Evolutionary conservation across 2,113 vertebrate genomes (phyloP).

Genomic region (Callospermophilus lateralis): DNA sequence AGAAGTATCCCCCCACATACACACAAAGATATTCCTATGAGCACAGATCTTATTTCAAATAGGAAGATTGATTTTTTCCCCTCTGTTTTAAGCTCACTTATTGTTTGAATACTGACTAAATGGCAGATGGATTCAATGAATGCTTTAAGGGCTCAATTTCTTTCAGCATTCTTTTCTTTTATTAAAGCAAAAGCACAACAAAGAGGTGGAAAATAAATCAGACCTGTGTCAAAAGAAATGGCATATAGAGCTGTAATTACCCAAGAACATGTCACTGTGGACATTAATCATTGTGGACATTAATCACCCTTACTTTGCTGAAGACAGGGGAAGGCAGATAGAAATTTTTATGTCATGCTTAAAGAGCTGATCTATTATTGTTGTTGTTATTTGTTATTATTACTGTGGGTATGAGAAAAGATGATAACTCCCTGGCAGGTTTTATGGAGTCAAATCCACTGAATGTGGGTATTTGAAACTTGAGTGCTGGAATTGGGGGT

Average conservation of each 20-base stretch:
- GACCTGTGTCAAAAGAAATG: conserved; percentile 32
- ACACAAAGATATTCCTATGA: neutral
- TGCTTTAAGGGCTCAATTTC: conserved; percentile 49
- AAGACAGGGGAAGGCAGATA: conserved; percentile 80
- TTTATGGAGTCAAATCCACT: conserved; percentile 80
- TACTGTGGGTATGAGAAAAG: conserved; percentile 80
- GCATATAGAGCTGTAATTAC: conserved; percentile 12
- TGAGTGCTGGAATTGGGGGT: neutral
- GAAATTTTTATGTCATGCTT: conserved; percentile 78
- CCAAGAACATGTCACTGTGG: neutral
- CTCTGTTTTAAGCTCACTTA: conserved; percentile 75
- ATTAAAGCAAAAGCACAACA: conserved; percentile 38
- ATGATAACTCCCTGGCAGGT: conserved; percentile 79
- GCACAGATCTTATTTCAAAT: conserved; percentile 37
- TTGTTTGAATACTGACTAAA: conserved; percentile 59
- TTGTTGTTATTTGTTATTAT: conserved; percentile 74
- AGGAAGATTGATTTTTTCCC: conserved; percentile 65
- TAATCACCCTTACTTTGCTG: conserved; percentile 81
- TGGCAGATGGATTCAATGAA: neutral
- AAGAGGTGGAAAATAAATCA: conserved; percentile 60
- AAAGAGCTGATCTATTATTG: conserved; percentile 69
- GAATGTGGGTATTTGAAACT: conserved; percentile 1
- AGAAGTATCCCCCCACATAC: neutral
- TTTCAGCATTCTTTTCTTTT: conserved; percentile 52
- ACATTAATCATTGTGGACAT: conserved; percentile 80